A percentile compares a stretch with the other conserved stretches of the same genome.
phyloP scores from a whole-genome alignment of 2,888 invertebrate species.

The Yponomeuta plumbellus region DNA sequence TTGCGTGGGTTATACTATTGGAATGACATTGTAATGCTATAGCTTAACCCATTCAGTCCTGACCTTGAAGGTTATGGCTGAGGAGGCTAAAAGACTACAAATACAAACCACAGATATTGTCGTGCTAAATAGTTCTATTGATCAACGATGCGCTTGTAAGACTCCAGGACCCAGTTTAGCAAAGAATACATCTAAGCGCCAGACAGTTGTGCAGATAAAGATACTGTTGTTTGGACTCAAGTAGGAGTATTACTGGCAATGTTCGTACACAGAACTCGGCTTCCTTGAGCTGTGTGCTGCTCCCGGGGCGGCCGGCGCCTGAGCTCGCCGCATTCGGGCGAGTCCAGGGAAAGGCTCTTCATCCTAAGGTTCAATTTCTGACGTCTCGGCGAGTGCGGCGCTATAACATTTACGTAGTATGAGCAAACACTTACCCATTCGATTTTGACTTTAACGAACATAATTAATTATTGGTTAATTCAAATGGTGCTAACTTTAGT shows the following conservation, averaged over 20 bases:
- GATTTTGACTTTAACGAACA: not conserved
- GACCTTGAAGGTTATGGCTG: too few species aligned
- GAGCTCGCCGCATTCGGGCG: slow-evolving; percentile 92
- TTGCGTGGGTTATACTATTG: too few species aligned
- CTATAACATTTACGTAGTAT: slow-evolving; percentile 66
- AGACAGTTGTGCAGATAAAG: not conserved
- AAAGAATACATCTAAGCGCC: not conserved
- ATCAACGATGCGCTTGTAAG: too few species aligned
- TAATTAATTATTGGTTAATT: not conserved
- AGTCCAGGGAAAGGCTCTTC: slow-evolving; percentile 98
- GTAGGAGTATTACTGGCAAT: slow-evolving; percentile 40
- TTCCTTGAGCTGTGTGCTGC: slow-evolving; percentile 69
- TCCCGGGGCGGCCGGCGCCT: slow-evolving; percentile 78
- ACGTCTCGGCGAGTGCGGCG: slow-evolving; percentile 96
- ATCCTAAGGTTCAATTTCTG: slow-evolving; percentile 97
- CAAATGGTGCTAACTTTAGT: not conserved
- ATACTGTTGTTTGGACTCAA: slow-evolving; percentile 56
- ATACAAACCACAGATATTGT: too few species aligned
- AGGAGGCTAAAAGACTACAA: too few species aligned
- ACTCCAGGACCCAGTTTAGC: not conserved
- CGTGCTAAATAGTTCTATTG: too few species aligned
- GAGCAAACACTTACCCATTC: slow-evolving; percentile 34
- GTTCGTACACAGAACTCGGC: slow-evolving; percentile 80
- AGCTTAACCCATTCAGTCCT: too few species aligned
- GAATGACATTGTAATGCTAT: too few species aligned